These are phyloP conservation scores for Boloria selene DNA, from an alignment of 2,888 invertebrate species.

Conservation along the genomic window DNA sequence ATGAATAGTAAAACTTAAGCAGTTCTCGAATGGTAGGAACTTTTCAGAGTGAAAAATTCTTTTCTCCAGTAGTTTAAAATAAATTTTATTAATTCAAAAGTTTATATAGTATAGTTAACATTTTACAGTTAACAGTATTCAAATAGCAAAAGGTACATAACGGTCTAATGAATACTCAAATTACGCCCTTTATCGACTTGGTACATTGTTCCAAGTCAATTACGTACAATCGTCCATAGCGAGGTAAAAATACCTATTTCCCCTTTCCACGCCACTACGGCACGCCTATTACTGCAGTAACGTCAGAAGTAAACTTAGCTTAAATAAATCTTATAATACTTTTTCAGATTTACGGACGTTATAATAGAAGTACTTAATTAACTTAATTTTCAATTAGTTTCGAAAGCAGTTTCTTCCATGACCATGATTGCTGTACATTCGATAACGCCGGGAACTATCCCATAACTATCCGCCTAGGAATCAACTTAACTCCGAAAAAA, in stretches of 20 bases:
- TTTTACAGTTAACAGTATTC: slow-evolving; percentile 22
- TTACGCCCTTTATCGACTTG: slow-evolving; percentile 46
- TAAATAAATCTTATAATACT: neutral
- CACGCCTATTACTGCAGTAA: slow-evolving; percentile 27
- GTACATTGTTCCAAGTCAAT: slow-evolving; percentile 48
- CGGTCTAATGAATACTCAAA: slow-evolving; percentile 40
- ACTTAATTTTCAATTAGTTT: too few relatives aligned
- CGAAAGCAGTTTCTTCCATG: too few relatives aligned
- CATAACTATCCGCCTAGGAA: too few relatives aligned
- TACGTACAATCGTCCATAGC: slow-evolving; percentile 42
- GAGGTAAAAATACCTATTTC: slow-evolving; percentile 44
- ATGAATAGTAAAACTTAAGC: too few relatives aligned
- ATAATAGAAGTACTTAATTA: too few relatives aligned
- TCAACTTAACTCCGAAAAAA: too few relatives aligned
- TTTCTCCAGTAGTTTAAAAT: too few relatives aligned
- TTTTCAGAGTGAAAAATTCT: too few relatives aligned
- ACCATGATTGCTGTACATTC: too few relatives aligned
- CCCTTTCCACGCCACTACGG: slow-evolving; percentile 34
- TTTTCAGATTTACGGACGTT: too few relatives aligned
- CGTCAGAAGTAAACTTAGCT: neutral
- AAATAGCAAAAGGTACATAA: slow-evolving; percentile 32
- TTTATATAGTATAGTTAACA: neutral
- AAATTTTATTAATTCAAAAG: neutral
- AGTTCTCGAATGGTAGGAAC: too few relatives aligned
- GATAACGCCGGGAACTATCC: too few relatives aligned